These are phyloP conservation scores for Spheniscus mendiculus DNA, from an alignment of 2,113 vertebrate species.

Conservation along the genomic window DNA sequence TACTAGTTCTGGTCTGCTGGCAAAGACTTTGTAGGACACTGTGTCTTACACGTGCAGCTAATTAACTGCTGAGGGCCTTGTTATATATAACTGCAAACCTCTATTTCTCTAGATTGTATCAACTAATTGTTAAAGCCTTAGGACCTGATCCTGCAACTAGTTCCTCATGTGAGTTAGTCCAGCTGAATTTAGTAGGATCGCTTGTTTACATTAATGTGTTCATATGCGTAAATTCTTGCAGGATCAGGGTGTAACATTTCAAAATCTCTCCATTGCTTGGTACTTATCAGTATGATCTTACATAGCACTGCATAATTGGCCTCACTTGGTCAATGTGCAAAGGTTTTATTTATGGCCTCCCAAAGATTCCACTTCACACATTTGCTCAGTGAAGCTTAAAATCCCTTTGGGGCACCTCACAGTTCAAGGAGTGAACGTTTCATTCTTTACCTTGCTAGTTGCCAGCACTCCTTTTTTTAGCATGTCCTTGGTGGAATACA, in stretches of 20 bases:
- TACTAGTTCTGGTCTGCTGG: not conserved
- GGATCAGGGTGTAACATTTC: not conserved
- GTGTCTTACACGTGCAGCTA: not conserved
- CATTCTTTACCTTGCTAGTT: conserved; percentile 23
- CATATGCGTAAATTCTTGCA: not conserved
- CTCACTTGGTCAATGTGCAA: not conserved
- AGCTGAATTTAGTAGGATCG: not conserved
- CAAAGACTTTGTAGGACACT: not conserved
- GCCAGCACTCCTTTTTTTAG: not conserved
- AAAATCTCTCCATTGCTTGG: not conserved
- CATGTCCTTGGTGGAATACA: not conserved
- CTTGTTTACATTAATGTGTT: not conserved
- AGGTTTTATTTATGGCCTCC: conserved; percentile 10
- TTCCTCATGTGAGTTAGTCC: not conserved
- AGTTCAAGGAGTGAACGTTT: conserved; percentile 37
- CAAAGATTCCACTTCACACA: conserved; percentile 38
- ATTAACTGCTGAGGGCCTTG: not conserved
- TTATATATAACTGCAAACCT: not conserved
- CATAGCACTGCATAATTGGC: not conserved
- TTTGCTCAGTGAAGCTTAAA: conserved; percentile 63
- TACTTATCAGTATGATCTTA: conserved; percentile 39
- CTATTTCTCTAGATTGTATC: conserved; percentile 28
- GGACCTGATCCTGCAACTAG: not conserved
- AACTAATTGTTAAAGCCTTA: conserved; percentile 49
- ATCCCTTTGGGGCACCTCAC: conserved; percentile 38